Conservation (phyloP, 2,113 vertebrate species). For the Eurypyga helias region DNA sequence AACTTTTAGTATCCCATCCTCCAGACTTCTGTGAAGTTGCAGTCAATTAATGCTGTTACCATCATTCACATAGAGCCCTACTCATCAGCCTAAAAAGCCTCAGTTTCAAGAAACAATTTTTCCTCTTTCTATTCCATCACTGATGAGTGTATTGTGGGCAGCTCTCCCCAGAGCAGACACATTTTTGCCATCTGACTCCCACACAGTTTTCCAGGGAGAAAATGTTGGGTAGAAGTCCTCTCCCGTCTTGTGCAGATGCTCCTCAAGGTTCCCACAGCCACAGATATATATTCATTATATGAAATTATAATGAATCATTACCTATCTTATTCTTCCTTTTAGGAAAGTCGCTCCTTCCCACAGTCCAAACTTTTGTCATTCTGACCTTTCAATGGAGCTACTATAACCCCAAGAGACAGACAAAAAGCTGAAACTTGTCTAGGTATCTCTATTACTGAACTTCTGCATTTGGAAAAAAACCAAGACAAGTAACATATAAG, state of each 20-base stretch:
- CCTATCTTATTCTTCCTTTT: neutral
- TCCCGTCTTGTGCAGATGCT: neutral
- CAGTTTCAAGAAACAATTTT: neutral
- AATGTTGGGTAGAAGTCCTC: neutral
- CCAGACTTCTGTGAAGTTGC: neutral
- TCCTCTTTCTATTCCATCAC: neutral
- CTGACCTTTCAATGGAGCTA: neutral
- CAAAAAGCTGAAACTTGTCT: neutral
- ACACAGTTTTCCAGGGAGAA: neutral
- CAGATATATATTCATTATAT: neutral
- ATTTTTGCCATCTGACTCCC: neutral
- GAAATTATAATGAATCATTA: neutral
- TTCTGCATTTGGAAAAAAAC: neutral
- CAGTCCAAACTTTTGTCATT: neutral
- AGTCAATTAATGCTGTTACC: neutral
- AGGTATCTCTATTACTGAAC: neutral
- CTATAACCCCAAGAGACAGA: neutral
- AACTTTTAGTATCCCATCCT: neutral
- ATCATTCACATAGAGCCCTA: neutral
- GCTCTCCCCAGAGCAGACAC: neutral
- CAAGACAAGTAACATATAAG: neutral
- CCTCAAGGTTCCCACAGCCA: neutral
- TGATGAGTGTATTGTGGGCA: neutral
- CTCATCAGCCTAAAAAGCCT: neutral
- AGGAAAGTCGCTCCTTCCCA: neutral